Evolutionary conservation across 2,113 vertebrate species (phyloP).

Genomic region (Ovis canadensis): DNA sequence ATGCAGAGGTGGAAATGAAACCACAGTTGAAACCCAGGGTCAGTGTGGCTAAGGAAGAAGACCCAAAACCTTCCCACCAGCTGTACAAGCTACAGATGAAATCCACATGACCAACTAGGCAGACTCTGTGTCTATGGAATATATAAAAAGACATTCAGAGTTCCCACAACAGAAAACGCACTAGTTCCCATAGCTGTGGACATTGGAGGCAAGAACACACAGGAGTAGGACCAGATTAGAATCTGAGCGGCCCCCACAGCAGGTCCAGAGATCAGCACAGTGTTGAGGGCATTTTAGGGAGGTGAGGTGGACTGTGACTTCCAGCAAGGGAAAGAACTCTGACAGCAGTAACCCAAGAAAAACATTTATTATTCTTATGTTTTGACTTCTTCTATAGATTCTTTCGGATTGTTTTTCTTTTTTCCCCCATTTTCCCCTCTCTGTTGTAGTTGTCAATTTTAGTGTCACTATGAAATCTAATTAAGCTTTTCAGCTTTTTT

Average conservation of each 20-base stretch:
- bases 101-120: neutral
- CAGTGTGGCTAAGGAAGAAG: neutral
- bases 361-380: neutral
- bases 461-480: neutral
- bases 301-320: neutral
- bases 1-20: neutral
- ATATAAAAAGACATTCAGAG: accelerated
- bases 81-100: neutral
- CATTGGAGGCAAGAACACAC: neutral
- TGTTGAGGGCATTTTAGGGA: neutral
- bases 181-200: neutral
- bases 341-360: neutral
- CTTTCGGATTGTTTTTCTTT: neutral
- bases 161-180: neutral
- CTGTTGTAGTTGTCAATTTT: neutral
- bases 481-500: neutral
- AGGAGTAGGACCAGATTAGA: neutral
- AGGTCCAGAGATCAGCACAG: neutral
- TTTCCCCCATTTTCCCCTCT: accelerated
- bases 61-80: neutral
- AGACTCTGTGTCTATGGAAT: neutral
- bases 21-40: neutral
- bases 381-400: neutral
- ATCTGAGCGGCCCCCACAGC: neutral
- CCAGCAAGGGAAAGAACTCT: neutral